Percentiles rank a stretch among this genome's conserved stretches.
phyloP scores from a whole-genome alignment of 2,797 vertebrate species.

The Molossus molossus region DNA sequence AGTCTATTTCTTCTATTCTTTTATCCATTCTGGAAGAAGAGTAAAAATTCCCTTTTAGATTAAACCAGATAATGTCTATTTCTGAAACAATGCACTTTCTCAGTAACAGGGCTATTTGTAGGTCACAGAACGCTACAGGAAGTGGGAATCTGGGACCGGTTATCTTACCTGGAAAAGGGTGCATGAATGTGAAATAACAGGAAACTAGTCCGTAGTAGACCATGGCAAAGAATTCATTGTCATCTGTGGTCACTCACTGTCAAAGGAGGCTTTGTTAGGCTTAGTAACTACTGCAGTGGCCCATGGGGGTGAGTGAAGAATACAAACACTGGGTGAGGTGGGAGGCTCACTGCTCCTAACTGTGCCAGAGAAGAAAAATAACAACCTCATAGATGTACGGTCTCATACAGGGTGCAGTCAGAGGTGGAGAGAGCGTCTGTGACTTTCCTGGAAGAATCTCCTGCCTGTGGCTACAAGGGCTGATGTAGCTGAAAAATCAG shows the following conservation, averaged over 20 bases:
- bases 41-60: background rate
- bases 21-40: background rate
- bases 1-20: background rate
- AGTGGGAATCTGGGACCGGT: background rate
- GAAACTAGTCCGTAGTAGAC: background rate
- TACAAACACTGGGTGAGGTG: fast-evolving
- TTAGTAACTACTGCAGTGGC: background rate
- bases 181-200: background rate
- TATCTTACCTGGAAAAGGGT: background rate
- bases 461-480: background rate
- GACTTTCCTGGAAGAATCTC: background rate
- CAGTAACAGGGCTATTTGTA: background rate
- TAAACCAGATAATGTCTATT: background rate
- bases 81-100: slow-evolving; percentile 39
- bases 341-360: background rate
- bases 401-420: background rate
- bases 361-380: background rate
- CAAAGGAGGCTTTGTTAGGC: background rate
- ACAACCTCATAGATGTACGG: background rate
- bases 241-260: background rate
- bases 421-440: background rate
- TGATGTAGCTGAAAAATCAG: background rate
- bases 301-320: background rate
- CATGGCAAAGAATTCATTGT: background rate
- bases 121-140: background rate